Evolutionary conservation across 2,888 invertebrate species (phyloP).

Genomic region (Celastrina argiolus): DNA sequence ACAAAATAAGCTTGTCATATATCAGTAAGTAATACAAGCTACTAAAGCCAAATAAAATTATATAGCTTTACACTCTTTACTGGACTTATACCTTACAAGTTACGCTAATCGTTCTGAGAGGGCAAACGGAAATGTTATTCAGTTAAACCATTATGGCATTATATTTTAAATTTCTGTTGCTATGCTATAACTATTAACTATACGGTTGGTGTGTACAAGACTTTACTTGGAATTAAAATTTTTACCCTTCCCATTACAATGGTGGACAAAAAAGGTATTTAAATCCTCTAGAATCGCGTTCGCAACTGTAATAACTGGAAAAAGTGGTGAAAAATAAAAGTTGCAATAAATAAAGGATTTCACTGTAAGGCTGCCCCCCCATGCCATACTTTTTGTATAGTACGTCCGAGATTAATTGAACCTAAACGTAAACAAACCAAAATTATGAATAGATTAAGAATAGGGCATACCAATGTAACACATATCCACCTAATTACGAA

Average conservation of each 20-base stretch:
- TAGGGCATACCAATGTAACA: no score
- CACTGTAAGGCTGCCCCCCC: no score
- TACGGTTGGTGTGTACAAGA: not conserved
- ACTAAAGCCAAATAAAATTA: no score
- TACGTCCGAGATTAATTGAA: no score
- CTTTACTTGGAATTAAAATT: constrained; percentile 10
- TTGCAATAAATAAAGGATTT: no score
- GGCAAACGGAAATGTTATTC: constrained; percentile 38
- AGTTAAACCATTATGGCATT: constrained; percentile 36
- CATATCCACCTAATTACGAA: no score
- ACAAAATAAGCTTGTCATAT: no score
- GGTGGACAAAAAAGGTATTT: not conserved
- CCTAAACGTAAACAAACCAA: no score
- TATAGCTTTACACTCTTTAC: constrained; percentile 21
- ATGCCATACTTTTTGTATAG: no score
- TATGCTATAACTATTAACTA: not conserved
- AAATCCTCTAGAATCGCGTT: not conserved
- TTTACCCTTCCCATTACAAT: not conserved
- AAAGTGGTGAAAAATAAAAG: no score
- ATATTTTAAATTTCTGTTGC: not conserved
- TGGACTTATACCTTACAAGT: constrained; percentile 25
- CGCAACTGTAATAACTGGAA: not conserved
- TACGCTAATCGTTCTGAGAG: constrained; percentile 30
- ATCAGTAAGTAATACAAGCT: no score
- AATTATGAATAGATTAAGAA: no score